Conservation (phyloP, 2,888 invertebrate species). For the Andrena bucephala region DNA sequence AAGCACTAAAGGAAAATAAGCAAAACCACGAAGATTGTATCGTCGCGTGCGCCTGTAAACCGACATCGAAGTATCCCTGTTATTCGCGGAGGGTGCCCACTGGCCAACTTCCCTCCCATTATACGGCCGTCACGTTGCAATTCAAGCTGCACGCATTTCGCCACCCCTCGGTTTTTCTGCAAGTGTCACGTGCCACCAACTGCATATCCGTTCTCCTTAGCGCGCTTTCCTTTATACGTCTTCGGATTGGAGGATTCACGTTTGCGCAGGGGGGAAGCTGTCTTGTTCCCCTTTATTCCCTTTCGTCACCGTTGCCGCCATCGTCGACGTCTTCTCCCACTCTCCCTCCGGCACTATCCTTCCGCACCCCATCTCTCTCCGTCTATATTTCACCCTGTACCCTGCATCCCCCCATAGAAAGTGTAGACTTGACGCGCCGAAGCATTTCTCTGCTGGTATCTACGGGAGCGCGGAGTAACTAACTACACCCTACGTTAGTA, state of each 20-base stretch:
- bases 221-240: slow-evolving; percentile 8
- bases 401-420: too few relatives aligned
- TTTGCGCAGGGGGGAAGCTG: slow-evolving; percentile 5
- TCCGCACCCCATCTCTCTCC: neutral
- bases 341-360: neutral
- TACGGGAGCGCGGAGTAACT: neutral
- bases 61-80: slow-evolving; percentile 10
- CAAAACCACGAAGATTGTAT: slow-evolving; percentile 5
- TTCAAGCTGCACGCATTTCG: slow-evolving; percentile 7
- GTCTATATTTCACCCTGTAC: neutral
- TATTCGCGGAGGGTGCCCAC: neutral
- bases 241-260: slow-evolving; percentile 30
- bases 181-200: slow-evolving; percentile 33
- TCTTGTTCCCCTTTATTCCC: neutral
- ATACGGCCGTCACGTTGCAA: slow-evolving; percentile 1
- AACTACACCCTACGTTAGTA: neutral
- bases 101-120: slow-evolving; percentile 16
- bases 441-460: too few relatives aligned
- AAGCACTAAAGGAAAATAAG: neutral
- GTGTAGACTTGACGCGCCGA: too few relatives aligned
- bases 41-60: neutral
- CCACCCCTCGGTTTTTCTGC: slow-evolving; percentile 4
- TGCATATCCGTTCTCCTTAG: slow-evolving; percentile 30
- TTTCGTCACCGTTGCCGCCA: neutral
- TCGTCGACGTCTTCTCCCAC: slow-evolving; percentile 1